Percentiles rank a stretch among this genome's conserved stretches.
These are phyloP conservation scores for Stictonetta naevosa DNA, from an alignment of 2,113 vertebrate species.

Conservation along the genomic window DNA sequence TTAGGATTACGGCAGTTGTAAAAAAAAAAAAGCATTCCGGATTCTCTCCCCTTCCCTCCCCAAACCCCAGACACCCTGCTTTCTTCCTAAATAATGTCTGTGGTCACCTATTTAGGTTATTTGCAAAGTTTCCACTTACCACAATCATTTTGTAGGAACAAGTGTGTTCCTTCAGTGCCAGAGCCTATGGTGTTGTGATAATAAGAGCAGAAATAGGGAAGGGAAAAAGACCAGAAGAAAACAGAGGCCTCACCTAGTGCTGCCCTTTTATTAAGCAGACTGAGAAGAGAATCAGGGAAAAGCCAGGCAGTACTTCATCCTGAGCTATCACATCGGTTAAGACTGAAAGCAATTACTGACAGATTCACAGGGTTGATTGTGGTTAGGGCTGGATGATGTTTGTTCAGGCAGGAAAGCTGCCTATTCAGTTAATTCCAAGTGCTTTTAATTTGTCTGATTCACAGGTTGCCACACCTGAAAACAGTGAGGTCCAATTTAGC, in stretches of 20 bases:
- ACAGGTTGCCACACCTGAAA: background rate
- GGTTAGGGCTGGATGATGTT: background rate
- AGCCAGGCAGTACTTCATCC: background rate
- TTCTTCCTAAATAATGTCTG: constrained; percentile 39
- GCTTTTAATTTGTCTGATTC: background rate
- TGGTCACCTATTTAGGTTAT: constrained; percentile 26
- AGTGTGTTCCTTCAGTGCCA: background rate
- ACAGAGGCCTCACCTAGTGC: background rate
- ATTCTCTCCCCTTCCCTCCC: background rate
- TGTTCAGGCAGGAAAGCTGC: background rate
- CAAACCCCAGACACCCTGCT: background rate
- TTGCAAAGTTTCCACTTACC: constrained; percentile 38
- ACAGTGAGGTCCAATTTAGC: background rate
- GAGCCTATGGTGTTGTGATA: background rate
- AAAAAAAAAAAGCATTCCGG: constrained; percentile 24
- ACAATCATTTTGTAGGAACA: background rate
- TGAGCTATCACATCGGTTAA: background rate
- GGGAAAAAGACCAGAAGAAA: background rate
- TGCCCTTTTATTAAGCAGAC: background rate
- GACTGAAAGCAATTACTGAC: background rate
- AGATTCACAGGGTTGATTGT: background rate
- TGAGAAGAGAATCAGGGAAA: background rate
- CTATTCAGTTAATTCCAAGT: background rate
- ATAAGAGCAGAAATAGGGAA: background rate
- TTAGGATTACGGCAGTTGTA: background rate